Evolutionary conservation across 2,797 vertebrate species (phyloP).

Genomic region (Pantherophis vulpinus): DNA sequence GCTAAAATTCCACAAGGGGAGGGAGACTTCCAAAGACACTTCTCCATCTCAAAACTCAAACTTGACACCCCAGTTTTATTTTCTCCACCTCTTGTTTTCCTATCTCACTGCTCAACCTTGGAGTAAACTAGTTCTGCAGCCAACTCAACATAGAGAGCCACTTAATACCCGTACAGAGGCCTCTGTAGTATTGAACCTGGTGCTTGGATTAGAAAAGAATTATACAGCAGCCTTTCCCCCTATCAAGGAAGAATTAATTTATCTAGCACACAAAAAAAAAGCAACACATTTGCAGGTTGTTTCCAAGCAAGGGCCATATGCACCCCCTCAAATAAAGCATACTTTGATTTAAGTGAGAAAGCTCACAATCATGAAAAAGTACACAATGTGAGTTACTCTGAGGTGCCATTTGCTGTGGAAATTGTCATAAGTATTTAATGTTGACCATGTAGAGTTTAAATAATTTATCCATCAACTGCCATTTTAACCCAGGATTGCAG

Average conservation of each 20-base stretch:
- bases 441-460: neutral
- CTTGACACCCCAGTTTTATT: neutral
- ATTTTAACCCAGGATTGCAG: neutral
- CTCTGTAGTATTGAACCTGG: neutral
- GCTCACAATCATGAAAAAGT: neutral
- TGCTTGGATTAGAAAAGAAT: neutral
- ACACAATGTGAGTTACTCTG: neutral
- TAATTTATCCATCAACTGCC: neutral
- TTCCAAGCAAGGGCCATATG: neutral
- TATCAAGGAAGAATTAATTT: neutral
- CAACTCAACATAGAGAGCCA: neutral
- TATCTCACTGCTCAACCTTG: neutral
- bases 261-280: neutral
- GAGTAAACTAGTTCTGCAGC: neutral
- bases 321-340: neutral
- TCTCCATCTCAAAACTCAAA: neutral
- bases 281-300: neutral
- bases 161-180: neutral
- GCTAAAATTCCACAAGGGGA: neutral
- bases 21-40: neutral
- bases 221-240: neutral
- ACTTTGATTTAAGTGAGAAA: neutral
- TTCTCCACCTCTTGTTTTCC: neutral
- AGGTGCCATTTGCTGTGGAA: slow-evolving; percentile 12
- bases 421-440: neutral